A percentile compares a stretch with the other conserved stretches of the same genome.
Conservation (phyloP, 1,140 invertebrate genomes). For the Trissolcus basalis region DNA sequence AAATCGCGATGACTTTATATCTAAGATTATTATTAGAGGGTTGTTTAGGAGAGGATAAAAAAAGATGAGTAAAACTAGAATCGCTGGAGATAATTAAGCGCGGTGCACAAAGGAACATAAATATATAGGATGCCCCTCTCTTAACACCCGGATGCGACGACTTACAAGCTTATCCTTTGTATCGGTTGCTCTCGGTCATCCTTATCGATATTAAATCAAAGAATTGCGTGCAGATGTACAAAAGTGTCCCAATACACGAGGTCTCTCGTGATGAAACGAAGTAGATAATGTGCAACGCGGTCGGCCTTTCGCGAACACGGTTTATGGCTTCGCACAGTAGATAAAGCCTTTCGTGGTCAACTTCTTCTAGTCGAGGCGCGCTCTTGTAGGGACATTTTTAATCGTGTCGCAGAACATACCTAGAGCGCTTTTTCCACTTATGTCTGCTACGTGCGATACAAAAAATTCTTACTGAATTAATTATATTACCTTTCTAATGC, state of each 20-base stretch:
- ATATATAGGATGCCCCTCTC: conserved; percentile 1
- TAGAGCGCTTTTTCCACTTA: conserved; percentile 53
- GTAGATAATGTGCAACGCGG: conserved; percentile 55
- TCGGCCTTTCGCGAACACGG: conserved; percentile 56
- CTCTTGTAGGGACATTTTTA: conserved; percentile 58
- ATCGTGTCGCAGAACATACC: conserved; percentile 51
- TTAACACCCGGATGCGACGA: conserved; percentile 31
- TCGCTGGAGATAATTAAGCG: conserved; percentile 5
- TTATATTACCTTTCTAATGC: conserved; percentile 38
- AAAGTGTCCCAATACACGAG: conserved; percentile 57
- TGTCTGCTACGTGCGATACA: conserved; percentile 30
- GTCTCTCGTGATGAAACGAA: conserved; percentile 55
- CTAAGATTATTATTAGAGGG: no score
- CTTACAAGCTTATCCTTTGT: conserved; percentile 37
- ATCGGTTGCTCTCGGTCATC: conserved; percentile 27
- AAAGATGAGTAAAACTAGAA: background rate
- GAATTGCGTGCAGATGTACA: conserved; percentile 53
- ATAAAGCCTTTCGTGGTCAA: conserved; percentile 56
- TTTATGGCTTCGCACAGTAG: conserved; percentile 55
- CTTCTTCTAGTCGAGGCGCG: conserved; percentile 35
- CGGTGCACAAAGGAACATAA: conserved; percentile 9
- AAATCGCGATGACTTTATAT: conserved; percentile 11
- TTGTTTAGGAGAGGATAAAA: no score
- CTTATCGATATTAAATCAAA: conserved; percentile 54
- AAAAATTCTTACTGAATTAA: conserved; percentile 49